phyloP scores from a whole-genome alignment of 2,797 vertebrate species.

The Schizopygopsis malacanthus region DNA sequence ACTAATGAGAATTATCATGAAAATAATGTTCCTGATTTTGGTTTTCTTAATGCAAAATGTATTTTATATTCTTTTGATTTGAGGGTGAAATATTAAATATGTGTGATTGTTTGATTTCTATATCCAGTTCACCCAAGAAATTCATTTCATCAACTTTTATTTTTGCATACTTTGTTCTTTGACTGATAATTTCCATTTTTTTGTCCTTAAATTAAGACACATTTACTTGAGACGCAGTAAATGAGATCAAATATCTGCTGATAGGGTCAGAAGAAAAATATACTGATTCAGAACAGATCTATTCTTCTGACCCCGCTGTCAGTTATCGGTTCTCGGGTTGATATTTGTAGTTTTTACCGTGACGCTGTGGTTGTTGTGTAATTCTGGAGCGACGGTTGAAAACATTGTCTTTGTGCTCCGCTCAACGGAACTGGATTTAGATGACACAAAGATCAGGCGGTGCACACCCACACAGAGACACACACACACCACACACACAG shows the following conservation, averaged over 20 bases:
- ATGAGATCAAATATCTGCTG: background rate
- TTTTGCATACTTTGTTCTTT: no score
- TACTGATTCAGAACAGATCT: background rate
- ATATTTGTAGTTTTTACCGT: background rate
- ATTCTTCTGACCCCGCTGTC: background rate
- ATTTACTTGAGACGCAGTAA: no score
- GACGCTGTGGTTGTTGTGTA: background rate
- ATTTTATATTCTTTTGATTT: background rate
- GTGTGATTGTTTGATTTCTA: no score
- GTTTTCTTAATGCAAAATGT: no score
- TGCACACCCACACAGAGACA: no score
- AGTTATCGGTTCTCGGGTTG: background rate
- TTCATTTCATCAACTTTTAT: no score
- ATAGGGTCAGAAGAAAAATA: background rate
- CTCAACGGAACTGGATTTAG: slow-evolving; percentile 53
- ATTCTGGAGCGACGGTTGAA: slow-evolving; percentile 40
- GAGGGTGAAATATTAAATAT: no score
- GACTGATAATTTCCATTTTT: no score
- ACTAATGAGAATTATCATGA: no score
- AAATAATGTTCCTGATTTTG: no score
- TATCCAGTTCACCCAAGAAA: no score
- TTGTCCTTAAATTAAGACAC: no score
- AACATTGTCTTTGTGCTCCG: slow-evolving; percentile 34
- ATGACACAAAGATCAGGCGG: slow-evolving; percentile 61
- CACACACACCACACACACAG: slow-evolving; percentile 35